Conservation (phyloP, 2,113 vertebrate genomes). For the Poicephalus gulielmi region DNA sequence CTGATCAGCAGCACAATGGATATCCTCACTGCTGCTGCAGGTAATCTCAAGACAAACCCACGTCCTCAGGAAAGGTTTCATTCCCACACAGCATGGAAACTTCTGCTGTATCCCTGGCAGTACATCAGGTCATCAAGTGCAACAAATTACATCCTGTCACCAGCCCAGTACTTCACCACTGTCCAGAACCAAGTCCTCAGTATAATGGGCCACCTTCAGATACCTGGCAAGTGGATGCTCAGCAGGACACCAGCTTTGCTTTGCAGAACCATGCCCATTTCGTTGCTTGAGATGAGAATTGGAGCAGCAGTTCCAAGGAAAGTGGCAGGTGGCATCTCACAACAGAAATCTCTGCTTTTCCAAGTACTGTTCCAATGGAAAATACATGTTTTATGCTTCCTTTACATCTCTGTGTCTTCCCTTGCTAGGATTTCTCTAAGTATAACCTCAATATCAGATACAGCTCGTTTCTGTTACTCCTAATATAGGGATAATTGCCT, state of each 20-base stretch:
- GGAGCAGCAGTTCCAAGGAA: neutral
- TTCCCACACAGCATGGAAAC: neutral
- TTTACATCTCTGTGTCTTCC: neutral
- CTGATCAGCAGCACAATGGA: neutral
- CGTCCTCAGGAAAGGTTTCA: neutral
- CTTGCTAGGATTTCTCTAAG: neutral
- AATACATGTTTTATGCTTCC: neutral
- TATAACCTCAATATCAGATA: neutral
- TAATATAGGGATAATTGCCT: neutral
- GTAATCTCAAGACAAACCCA: neutral
- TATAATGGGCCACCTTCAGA: neutral
- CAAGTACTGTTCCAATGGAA: neutral
- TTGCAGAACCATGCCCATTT: neutral
- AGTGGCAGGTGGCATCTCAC: neutral
- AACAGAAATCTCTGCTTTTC: neutral
- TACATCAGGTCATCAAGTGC: neutral
- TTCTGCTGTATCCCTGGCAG: neutral
- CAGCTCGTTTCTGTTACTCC: neutral
- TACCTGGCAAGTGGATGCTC: accelerated
- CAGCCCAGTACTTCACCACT: neutral
- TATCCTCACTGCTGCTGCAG: neutral
- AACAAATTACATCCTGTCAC: neutral
- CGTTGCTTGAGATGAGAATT: accelerated
- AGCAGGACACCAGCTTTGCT: neutral
- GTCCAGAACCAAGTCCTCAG: neutral